A percentile compares a stretch with the other conserved stretches of the same genome.
Conservation (phyloP, 1,140 invertebrate genomes). For the Holotrichia oblita region DNA sequence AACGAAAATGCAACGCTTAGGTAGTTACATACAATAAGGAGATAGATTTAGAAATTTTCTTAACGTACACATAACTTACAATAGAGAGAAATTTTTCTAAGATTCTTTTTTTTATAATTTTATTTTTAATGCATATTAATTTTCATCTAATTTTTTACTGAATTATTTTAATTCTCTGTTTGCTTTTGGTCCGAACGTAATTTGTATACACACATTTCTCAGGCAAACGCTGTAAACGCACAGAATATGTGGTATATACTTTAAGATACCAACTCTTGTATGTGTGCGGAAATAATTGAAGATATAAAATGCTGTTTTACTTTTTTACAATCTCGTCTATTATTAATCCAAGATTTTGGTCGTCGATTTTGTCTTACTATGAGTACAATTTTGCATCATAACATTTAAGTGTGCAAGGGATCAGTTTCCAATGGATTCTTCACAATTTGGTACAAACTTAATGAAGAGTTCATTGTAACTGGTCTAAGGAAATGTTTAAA, state of each 20-base stretch:
- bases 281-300: background rate
- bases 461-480: no score
- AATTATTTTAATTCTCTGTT: background rate
- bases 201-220: background rate
- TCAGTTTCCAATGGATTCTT: no score
- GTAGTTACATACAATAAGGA: background rate
- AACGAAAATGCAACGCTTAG: background rate
- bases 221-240: no score
- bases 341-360: no score
- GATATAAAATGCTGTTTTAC: background rate
- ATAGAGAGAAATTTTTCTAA: background rate
- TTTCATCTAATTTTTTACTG: slow-evolving; percentile 15
- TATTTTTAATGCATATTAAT: background rate
- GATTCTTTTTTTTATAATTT: background rate
- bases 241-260: no score
- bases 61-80: background rate
- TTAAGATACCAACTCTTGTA: no score
- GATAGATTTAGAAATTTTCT: background rate
- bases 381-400: no score
- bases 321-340: no score
- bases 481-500: no score
- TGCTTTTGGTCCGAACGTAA: slow-evolving; percentile 4
- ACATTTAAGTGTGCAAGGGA: no score
- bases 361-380: no score
- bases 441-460: no score